phyloP scores from a whole-genome alignment of 2,113 vertebrate genomes.

The Strigops habroptila region DNA sequence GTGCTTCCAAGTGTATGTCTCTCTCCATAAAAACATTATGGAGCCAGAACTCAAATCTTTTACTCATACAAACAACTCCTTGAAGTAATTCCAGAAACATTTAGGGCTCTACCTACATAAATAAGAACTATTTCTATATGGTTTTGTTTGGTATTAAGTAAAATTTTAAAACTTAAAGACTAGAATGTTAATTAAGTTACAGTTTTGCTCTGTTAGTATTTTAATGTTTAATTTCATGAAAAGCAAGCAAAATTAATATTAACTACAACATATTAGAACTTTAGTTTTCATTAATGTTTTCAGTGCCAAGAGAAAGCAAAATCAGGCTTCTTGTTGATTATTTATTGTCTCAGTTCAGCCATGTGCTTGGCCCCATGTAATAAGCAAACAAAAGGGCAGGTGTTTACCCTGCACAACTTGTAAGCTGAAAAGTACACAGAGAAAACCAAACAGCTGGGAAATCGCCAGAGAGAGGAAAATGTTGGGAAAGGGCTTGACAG shows the following conservation, averaged over 20 bases:
- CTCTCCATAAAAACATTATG: not conserved
- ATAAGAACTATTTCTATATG: not conserved
- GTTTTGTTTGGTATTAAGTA: not conserved
- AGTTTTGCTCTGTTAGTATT: not conserved
- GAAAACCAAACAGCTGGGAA: constrained; percentile 17
- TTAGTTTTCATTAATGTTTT: not conserved
- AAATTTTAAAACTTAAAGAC: not conserved
- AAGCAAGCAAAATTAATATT: not conserved
- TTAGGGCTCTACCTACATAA: not conserved
- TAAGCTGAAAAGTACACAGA: not conserved
- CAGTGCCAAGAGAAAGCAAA: not conserved
- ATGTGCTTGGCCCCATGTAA: not conserved
- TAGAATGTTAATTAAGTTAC: not conserved
- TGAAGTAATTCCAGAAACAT: not conserved
- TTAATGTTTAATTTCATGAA: not conserved
- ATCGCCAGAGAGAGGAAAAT: not conserved
- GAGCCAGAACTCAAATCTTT: not conserved
- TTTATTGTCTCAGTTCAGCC: constrained; percentile 3
- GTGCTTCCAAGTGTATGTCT: not conserved
- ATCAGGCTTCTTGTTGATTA: not conserved
- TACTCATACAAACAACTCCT: not conserved
- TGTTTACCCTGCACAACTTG: not conserved
- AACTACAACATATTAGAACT: not conserved
- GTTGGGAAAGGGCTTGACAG: not conserved
- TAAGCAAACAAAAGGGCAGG: not conserved